Evolutionary conservation across 2,113 vertebrate species (phyloP), one percentile per base, ranked within the genome.

Genomic region (Labeo rohita): DNA sequence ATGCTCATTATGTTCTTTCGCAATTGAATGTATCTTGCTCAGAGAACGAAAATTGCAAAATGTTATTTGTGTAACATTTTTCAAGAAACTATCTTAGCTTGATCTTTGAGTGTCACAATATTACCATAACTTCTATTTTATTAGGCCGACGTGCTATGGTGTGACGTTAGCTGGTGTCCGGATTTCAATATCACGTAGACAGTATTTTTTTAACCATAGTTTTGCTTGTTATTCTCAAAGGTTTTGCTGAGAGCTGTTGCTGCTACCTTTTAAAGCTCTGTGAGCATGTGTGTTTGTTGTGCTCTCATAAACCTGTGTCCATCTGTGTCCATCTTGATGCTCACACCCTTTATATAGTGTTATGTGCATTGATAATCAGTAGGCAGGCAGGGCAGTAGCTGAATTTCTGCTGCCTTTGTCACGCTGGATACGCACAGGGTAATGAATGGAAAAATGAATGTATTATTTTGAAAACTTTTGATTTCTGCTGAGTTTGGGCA

Each of bases 311-410:
- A 63, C 18, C 47, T 54, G 50, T 18, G 56, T 65, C 56, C 56
- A 16, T 54, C n/a, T 9, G 8, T 49, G 6, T 65, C n/a, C n/a
- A n/a, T n/a, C n/a, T n/a, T 66, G 54, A 23, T 61, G 59, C n/a
- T 80, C 43, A 2, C 21, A 10, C n/a, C 8, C n/a, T 75, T 28
- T 50, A 75, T 34, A 2, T 36, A n/a, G 6, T 36, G 74, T 54
- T 21, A 18, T 13, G 70, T n/a, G 80, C 80, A 36, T 82, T 52
- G 80, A 82, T 82, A 82, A 81, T 81, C 79, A 70, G 28, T 18
- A 70, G 47, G n/a, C 3, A 36, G 34, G 28, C 28, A 52, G 80
- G 45, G 21, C 28, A n/a, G 15, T 45, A 65, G 28, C 7, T 61
- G 54, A 11, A 45, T 8, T 74, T 80, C 7, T 15, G 77, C 36